These are phyloP conservation scores for Tetrao urogallus DNA, from an alignment of 2,113 vertebrate genomes.

Conservation along the genomic window DNA sequence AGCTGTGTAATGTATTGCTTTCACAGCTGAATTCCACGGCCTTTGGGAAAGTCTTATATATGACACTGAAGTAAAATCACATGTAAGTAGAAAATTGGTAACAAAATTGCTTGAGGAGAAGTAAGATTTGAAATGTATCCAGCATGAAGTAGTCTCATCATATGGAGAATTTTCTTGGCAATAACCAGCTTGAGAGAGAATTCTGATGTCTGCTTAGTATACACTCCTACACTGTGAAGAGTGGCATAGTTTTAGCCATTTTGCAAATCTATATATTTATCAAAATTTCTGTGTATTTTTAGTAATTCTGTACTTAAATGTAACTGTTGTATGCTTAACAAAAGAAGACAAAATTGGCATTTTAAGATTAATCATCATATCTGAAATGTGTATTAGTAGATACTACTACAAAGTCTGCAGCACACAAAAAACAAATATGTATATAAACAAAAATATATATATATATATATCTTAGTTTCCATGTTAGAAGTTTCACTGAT, in stretches of 20 bases:
- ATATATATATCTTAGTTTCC: neutral
- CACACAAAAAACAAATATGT: neutral
- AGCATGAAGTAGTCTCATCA: neutral
- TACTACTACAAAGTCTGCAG: neutral
- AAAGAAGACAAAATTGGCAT: neutral
- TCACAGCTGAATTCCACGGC: constrained; percentile 92
- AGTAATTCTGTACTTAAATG: neutral
- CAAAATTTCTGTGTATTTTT: neutral
- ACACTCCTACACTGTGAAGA: neutral
- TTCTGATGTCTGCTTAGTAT: neutral
- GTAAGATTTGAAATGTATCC: neutral
- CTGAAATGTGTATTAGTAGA: fast-evolving
- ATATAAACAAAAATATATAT: neutral
- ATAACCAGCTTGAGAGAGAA: neutral
- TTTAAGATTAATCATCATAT: neutral
- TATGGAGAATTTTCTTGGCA: neutral
- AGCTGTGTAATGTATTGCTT: constrained; percentile 23
- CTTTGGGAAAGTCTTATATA: constrained; percentile 98
- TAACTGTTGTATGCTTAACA: neutral
- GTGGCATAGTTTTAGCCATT: neutral
- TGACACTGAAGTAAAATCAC: constrained; percentile 89
- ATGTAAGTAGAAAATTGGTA: constrained; percentile 78
- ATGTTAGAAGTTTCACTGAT: neutral
- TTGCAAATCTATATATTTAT: neutral
- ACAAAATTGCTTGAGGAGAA: neutral